Evolutionary conservation across 2,888 invertebrate genomes (phyloP).

Genomic region (Keiferia lycopersicella): DNA sequence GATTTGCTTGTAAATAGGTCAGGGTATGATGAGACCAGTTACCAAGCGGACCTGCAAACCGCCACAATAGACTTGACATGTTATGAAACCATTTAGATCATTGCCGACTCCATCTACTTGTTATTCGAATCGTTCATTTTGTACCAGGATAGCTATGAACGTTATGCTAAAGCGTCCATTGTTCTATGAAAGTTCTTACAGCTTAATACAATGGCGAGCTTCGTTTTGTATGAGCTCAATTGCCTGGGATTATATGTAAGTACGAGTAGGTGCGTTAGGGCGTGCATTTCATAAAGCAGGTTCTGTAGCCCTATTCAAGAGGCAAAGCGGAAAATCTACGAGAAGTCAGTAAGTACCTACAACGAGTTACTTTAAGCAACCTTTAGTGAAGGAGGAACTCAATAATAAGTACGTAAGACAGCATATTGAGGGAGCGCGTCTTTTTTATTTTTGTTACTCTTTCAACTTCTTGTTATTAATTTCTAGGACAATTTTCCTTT

Average conservation of each 20-base stretch:
- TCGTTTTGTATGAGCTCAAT: constrained; percentile 16
- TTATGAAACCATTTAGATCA: constrained; percentile 5
- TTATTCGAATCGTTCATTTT: constrained; percentile 10
- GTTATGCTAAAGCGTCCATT: constrained; percentile 18
- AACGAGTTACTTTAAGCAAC: constrained; percentile 1
- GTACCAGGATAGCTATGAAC: constrained; percentile 12
- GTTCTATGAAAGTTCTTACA: constrained; percentile 19
- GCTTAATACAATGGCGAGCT: constrained; percentile 19
- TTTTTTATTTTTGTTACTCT: not conserved
- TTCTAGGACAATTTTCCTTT: not conserved
- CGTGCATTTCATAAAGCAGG: constrained; percentile 1
- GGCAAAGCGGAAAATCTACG: not conserved
- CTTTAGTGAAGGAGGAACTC: not conserved
- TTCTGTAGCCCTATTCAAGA: not conserved
- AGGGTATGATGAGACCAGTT: constrained; percentile 55
- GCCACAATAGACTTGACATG: constrained; percentile 6
- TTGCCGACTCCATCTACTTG: constrained; percentile 1
- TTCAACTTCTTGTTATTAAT: constrained; percentile 13
- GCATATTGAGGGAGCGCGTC: not conserved
- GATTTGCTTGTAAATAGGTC: constrained; percentile 71
- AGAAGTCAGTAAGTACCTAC: not conserved
- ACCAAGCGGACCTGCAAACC: constrained; percentile 29
- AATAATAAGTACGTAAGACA: too few relatives aligned
- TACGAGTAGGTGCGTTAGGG: not conserved
- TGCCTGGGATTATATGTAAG: constrained; percentile 2